A percentile compares a stretch with the other conserved stretches of the same genome.
Evolutionary conservation across 2,113 vertebrate genomes (phyloP).

Genomic region (Cairina moschata): DNA sequence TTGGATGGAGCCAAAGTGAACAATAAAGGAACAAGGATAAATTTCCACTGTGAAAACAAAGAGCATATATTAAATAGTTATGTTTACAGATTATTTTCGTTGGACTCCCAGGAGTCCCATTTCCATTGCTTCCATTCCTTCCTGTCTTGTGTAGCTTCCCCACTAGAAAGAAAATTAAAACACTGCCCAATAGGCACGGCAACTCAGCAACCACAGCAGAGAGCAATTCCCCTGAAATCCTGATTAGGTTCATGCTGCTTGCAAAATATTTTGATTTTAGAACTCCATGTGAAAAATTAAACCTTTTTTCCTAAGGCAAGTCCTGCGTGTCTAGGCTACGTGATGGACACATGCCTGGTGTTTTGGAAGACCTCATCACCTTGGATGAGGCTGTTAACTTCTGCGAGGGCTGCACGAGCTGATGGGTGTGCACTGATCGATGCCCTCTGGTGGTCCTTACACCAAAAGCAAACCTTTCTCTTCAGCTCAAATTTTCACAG

Average conservation of each 20-base stretch:
- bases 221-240: slow-evolving; percentile 3
- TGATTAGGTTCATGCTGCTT: slow-evolving; percentile 31
- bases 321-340: not conserved
- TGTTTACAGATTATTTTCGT: slow-evolving; percentile 1
- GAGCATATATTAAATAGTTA: not conserved
- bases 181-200: not conserved
- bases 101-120: not conserved
- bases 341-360: no score
- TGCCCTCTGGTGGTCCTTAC: slow-evolving; percentile 27
- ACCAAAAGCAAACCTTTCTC: accelerated
- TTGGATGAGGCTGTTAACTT: slow-evolving; percentile 9
- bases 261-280: slow-evolving; percentile 1
- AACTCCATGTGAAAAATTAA: not conserved
- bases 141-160: slow-evolving; percentile 45
- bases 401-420: not conserved
- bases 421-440: not conserved
- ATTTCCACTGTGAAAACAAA: slow-evolving; percentile 52
- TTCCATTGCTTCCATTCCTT: slow-evolving; percentile 43
- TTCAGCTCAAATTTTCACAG: not conserved
- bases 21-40: slow-evolving; percentile 23
- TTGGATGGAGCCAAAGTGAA: slow-evolving; percentile 5
- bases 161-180: slow-evolving; percentile 35
- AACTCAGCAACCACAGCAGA: slow-evolving; percentile 20
- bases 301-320: not conserved
- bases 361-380: not conserved